Conservation (phyloP, 1,140 invertebrate species). For the Formica selysi region DNA sequence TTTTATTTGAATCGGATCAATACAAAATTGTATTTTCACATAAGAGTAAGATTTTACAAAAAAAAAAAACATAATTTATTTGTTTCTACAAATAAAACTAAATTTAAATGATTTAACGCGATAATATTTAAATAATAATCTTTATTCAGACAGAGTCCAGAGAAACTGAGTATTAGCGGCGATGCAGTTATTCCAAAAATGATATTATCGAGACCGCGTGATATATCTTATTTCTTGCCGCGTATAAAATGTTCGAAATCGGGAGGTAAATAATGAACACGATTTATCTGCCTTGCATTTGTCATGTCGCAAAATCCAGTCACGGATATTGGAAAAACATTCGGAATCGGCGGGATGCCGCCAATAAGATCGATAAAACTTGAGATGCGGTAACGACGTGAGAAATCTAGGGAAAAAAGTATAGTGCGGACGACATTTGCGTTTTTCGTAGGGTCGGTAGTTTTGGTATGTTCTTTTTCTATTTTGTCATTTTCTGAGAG, state of each 20-base stretch:
- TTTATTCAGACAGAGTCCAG: background rate
- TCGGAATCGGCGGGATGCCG: conserved; percentile 40
- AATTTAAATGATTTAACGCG: background rate
- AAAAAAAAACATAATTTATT: background rate
- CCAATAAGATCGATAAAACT: conserved; percentile 59
- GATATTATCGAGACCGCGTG: background rate
- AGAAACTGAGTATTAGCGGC: background rate
- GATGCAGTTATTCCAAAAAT: background rate
- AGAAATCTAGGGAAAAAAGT: conserved; percentile 57
- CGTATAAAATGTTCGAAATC: conserved; percentile 46
- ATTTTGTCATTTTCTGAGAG: conserved; percentile 47
- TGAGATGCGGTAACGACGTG: conserved; percentile 63
- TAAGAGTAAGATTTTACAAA: background rate
- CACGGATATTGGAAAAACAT: conserved; percentile 65
- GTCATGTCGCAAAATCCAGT: conserved; percentile 61
- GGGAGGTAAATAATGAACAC: conserved; percentile 51
- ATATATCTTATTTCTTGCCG: conserved; percentile 48
- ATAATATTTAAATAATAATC: conserved; percentile 19
- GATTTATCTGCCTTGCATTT: conserved; percentile 59
- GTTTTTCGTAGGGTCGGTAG: conserved; percentile 19
- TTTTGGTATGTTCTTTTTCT: conserved; percentile 34
- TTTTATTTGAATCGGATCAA: background rate
- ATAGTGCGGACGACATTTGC: conserved; percentile 32
- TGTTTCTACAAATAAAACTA: background rate
- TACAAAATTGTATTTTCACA: background rate